Evolutionary conservation across 2,797 vertebrate genomes (phyloP).

Genomic region (Crax fasciolata): DNA sequence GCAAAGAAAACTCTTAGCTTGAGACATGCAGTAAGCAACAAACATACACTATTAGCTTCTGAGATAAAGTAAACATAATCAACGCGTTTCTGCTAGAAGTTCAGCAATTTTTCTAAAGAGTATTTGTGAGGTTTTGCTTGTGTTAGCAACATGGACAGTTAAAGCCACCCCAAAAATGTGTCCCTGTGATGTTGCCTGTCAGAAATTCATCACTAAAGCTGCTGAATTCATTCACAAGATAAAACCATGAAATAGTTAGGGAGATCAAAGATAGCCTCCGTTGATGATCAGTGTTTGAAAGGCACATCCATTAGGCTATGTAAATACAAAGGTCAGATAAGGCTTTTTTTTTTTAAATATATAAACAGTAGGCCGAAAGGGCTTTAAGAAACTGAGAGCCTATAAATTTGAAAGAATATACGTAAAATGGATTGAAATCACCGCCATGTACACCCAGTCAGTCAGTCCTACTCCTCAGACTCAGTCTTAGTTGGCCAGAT

Average conservation of each 20-base stretch:
- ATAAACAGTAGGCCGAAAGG: not conserved
- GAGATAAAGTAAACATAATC: not conserved
- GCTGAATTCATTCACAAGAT: not conserved
- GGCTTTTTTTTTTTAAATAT: not conserved
- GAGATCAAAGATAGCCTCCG: slow-evolving; percentile 19
- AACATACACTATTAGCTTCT: not conserved
- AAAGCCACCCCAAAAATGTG: not conserved
- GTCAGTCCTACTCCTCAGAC: not conserved
- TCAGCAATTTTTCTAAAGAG: not conserved
- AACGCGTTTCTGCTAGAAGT: not conserved
- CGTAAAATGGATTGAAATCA: not conserved
- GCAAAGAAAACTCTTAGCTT: not conserved
- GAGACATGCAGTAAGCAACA: not conserved
- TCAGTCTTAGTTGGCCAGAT: not conserved
- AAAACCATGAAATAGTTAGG: not conserved
- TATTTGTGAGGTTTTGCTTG: not conserved
- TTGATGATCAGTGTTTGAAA: not conserved
- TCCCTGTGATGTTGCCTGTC: not conserved
- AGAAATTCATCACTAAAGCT: not conserved
- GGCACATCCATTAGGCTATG: not conserved
- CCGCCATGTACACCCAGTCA: not conserved
- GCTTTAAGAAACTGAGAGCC: not conserved
- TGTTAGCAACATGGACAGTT: not conserved
- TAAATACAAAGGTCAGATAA: slow-evolving; percentile 11
- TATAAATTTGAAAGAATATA: not conserved